Base-by-base conservation (phyloP, 1,140 invertebrate genomes). In the Drosophila arizonae region DNA sequence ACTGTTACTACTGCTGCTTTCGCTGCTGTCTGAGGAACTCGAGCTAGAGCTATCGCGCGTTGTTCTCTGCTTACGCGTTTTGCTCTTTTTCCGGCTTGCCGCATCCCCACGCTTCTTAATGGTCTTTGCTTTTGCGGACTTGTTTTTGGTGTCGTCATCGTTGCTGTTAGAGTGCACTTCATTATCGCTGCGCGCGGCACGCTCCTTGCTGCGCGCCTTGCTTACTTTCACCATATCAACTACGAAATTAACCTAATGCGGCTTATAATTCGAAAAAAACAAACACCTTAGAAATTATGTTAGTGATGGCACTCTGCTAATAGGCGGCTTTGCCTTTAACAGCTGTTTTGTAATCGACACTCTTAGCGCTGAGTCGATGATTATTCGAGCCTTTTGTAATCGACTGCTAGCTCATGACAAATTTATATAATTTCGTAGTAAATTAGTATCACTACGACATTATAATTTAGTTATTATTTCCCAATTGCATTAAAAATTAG, bases 251-350 rank as follows among this genome's bases (percentile, higher is more conserved):
- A 10, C 45, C 43, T 45, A 46, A 17, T 36, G 11, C 45, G 21
- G 33, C 4, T 55, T 13, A 56, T n/a, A 55, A 66, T 55, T 56
- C 15, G 24, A 60, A 66, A 72, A 24, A 24, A 24, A 39, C 17
- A 30, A 50, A 72, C 52, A 64, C 26, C 43, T 76, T 60, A 56
- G 28, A 66, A 65, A 71, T 30, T 62, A 61, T 48, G 46, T 33
- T 75, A 71, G 58, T 6, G 54, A 60, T 71, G 67, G 30, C 28
- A 62, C 9, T 9, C 39, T 5, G 28, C 28, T 46, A n/a, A 30
- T 43, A 39, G 39, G 33, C 51, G 50, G 50, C 54, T 66, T 60
- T 33, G 33, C 4, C 5, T 39, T 46, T 0, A 71, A 41, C 72
- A 74, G 71, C 71, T 73, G 68, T 50, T 61, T 30, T 6, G 13